Evolutionary conservation across 2,113 vertebrate species (phyloP), one percentile per base, ranked within the genome.

Genomic region (Micronycteris hirsuta): DNA sequence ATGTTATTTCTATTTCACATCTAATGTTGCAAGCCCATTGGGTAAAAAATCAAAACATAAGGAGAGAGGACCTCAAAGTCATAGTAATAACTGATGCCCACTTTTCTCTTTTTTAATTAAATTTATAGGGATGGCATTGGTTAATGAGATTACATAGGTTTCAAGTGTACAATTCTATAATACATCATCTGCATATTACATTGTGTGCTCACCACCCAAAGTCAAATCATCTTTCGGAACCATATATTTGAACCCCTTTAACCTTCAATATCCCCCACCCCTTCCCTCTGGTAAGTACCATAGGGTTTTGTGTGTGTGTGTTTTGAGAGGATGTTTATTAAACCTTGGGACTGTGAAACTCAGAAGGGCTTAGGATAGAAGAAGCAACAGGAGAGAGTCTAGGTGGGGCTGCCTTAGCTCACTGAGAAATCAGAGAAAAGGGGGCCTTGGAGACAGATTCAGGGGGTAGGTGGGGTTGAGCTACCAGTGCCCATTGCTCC

Each of bases 1-100:
- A 87, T 49, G 73, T 61, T 43, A 77, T 91, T 91, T 94, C 33
- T 85, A 49, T 89, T 68, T 94, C 83, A 82, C 10, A 65, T 91
- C 87, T 89, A 86, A 77, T 80, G 7, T 52, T 81, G 2, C 54
- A 94, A 7, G 20, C 2, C 36, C 19, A 45, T 84, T 85, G 11
- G 0, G n/a, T 26, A 52, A 76, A 73, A 90, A 89, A 19, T 81
- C 61, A 68, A 89, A 94, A 91, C 31, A 65, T 36, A 71, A 88
- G 91, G 4, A 43, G 8, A 92, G 41, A 94, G 1, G 12, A 41
- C 13, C 33, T 93, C 45, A 28, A 80, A 90, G 36, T 3, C 65
- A 84, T 17, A 87, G 36, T 85, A 56, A 67, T 90, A 89, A 73
- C 28, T 86, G 5, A 24, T 83, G 19, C 11, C 24, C 19, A 82